Percentiles rank a stretch among this genome's conserved stretches.
Evolutionary conservation across 1,140 invertebrate species (phyloP).

Genomic region (Drosophila bifasciata): DNA sequence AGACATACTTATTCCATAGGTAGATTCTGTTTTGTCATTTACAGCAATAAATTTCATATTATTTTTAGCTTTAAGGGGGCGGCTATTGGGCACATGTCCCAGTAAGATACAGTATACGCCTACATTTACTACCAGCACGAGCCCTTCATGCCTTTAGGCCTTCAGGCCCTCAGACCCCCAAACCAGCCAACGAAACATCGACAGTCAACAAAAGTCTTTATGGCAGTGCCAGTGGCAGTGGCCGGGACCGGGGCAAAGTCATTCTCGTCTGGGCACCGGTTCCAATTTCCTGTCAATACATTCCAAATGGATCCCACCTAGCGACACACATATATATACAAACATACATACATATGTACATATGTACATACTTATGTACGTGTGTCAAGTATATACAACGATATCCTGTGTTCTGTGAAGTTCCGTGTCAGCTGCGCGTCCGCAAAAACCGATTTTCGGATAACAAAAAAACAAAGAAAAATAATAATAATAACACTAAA

Average conservation of each 20-base stretch:
- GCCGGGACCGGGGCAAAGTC: not conserved
- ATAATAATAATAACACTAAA: slow-evolving; percentile 50
- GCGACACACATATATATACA: not conserved
- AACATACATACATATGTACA: not conserved
- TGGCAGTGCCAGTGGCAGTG: too few relatives aligned
- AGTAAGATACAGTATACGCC: slow-evolving; percentile 23
- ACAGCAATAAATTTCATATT: slow-evolving; percentile 77
- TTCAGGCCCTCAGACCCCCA: slow-evolving; percentile 19
- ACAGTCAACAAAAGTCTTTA: too few relatives aligned
- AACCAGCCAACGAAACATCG: not conserved
- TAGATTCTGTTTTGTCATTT: slow-evolving; percentile 72
- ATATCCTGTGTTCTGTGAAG: slow-evolving; percentile 9
- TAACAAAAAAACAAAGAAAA: slow-evolving; percentile 64
- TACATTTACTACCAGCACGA: slow-evolving; percentile 68
- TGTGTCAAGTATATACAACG: not conserved
- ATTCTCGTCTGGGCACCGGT: slow-evolving; percentile 38
- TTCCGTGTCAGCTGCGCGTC: slow-evolving; percentile 71
- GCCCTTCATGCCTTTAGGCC: slow-evolving; percentile 4
- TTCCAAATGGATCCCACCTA: slow-evolving; percentile 45
- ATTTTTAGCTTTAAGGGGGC: slow-evolving; percentile 76
- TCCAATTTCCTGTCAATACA: slow-evolving; percentile 78
- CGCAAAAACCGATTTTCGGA: slow-evolving; percentile 70
- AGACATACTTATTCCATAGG: slow-evolving; percentile 38
- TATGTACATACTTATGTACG: too few relatives aligned
- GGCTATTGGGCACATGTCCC: slow-evolving; percentile 49